Percentiles rank a stretch among this genome's conserved stretches.
Evolutionary conservation across 23 tunicate genomes (phyloP).

Genomic region (Clavelina lepadiformis): DNA sequence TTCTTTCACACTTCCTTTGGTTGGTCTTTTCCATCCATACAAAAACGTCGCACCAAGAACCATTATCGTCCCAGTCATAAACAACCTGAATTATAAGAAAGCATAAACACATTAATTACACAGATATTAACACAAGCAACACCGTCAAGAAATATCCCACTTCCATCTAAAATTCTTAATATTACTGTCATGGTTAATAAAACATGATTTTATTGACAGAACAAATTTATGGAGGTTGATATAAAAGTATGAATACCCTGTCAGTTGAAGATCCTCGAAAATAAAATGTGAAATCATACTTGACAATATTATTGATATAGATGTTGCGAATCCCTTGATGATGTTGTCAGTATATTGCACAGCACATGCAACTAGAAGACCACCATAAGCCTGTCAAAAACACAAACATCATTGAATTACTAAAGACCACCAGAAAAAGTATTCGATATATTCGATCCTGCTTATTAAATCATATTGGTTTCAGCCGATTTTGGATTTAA

Average conservation of each 20-base stretch:
- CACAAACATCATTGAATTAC: background rate
- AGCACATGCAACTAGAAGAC: conserved; percentile 65
- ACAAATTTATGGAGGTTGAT: too few species aligned
- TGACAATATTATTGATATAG: conserved; percentile 64
- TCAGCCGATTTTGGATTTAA: too few species aligned
- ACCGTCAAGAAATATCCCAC: too few species aligned
- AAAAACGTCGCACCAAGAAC: conserved; percentile 11
- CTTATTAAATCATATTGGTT: too few species aligned
- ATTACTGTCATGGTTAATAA: too few species aligned
- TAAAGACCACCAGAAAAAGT: too few species aligned
- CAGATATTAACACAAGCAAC: too few species aligned
- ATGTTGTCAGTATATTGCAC: conserved; percentile 78
- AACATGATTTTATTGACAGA: too few species aligned
- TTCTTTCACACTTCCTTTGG: background rate
- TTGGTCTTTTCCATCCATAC: conserved; percentile 17
- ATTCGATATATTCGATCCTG: too few species aligned
- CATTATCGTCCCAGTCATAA: background rate
- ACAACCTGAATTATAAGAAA: background rate
- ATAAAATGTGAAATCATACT: conserved; percentile 45
- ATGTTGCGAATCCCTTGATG: conserved; percentile 70
- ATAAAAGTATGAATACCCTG: too few species aligned
- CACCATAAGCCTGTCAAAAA: conserved; percentile 64
- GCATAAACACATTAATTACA: too few species aligned
- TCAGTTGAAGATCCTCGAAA: conserved; percentile 61
- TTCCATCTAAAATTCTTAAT: too few species aligned